Evolutionary conservation across 2,113 vertebrate species (phyloP), one percentile per base, ranked within the genome.

Genomic region (Dendrocopos noguchii): DNA sequence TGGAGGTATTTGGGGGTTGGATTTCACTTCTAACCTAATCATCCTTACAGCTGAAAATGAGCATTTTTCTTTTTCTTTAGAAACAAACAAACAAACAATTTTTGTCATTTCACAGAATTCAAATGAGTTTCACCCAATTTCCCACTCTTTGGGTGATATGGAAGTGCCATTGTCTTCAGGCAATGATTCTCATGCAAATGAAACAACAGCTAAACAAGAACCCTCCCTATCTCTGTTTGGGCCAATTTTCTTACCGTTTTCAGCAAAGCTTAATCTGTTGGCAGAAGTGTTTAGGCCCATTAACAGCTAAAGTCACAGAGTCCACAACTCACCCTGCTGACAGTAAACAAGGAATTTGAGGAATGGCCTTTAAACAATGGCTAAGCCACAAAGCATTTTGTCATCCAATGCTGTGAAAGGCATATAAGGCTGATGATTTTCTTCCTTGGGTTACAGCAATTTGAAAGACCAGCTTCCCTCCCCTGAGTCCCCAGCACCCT

Each of bases 241-340:
- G 95, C 97, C 97, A 98, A 97, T 98, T 98, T 98, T 98, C 97
- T 97, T 97, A 94, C 73, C 93, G 91, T 98, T 98, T 98, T 98
- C 96, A 97, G 97, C 96, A 92, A 94, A 92, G 94, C 97, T 97
- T 98, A 98, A 98, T 98, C 98, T 98, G 98, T 98, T 98, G 97
- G 97, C 95, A 90, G 96, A 98, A 98, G 97, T 95, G 97, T 98
- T 98, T 98, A 97, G 97, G 93, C 96, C 98, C 98, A 98, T 98
- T 98, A 98, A 97, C 97, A 98, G 97, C 97, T 98, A 97, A 98
- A 98, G 97, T 98, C 97, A 94, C 95, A 97, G 95, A 97, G 97
- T 96, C 97, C 97, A 97, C 97, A 97, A 94, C 97, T 98, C 97
- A 75, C 91, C 52, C 92, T 85, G 97, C 97, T 98, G 97, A 97